Base-by-base conservation (phyloP, 2,113 vertebrate species). In the Ctenomys sociabilis region DNA sequence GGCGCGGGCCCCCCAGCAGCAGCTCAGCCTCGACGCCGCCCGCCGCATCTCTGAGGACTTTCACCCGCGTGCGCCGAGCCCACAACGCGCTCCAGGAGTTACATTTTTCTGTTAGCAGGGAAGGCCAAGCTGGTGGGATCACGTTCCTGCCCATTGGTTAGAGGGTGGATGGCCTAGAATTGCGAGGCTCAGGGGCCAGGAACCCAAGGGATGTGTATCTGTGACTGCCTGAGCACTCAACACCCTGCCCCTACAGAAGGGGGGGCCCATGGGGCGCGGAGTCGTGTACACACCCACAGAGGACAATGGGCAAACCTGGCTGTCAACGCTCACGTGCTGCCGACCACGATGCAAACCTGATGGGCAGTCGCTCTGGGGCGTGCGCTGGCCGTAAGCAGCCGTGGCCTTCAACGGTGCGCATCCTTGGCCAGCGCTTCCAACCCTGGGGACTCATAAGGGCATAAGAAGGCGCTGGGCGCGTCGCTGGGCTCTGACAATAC, bases 21-120 rank as follows among this genome's bases (percentile, higher is more conserved):
- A 21, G 57, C 68, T 6, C 28, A 0, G 63, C 17, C 59, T 72
- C 40, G 0, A 32, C 88, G 66, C 83, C 68, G 37, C 61, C 77
- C 64, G 81, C 90, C 22, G 96, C 57, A 30, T 92, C 88, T 43
- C 22, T 0, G 77, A 72, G 19, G 94, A 90, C 85, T 85, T 63
- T 26, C 45, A 22, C 72, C 85, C 59, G 77, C 92, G 70, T 77
- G 68, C 35, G 32, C 92, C 21, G 9, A 81, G 43, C 40, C 85
- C 30, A 16, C 0, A 94, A 84, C 78, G 64, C 66, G 37, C 43
- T 8, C 6, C 26, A n/a, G n/a, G n/a, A n/a, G n/a, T n/a, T n/a
- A n/a, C n/a, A 24, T 59, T 28, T 68, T 61, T 24, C 6, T 0
- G 30, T 37, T 54, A 72, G 81, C 19, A 21, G 1, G 0, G 30